Percentiles rank a stretch among this genome's conserved stretches.
These are phyloP conservation scores for Bilobella aurantiaca DNA, from an alignment of 1,140 invertebrate genomes.

Conservation along the genomic window DNA sequence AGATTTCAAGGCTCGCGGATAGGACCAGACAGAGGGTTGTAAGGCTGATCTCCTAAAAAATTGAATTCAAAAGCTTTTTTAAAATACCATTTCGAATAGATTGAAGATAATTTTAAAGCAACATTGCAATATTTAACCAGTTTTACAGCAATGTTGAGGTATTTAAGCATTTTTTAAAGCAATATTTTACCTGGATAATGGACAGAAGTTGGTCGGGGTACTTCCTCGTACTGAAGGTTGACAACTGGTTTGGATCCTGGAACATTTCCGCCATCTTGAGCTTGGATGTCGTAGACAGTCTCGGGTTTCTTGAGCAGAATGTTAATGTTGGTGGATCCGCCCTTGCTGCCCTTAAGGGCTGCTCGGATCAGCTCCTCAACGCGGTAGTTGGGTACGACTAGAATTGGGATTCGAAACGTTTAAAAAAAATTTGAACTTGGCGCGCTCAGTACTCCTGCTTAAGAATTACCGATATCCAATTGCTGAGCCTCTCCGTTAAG, in stretches of 20 bases:
- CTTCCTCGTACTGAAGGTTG: conserved; percentile 22
- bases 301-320: conserved; percentile 25
- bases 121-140: no score
- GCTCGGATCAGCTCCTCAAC: conserved; percentile 28
- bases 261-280: conserved; percentile 3
- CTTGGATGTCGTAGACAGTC: conserved; percentile 18
- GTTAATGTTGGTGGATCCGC: conserved; percentile 20
- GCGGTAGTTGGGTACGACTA: conserved; percentile 30
- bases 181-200: conserved; percentile 26
- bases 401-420: no score
- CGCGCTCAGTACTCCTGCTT: neutral
- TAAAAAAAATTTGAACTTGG: neutral
- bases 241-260: conserved; percentile 1
- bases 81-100: no score
- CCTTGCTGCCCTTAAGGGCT: conserved; percentile 17
- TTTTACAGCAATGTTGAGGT: no score
- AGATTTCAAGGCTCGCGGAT: neutral
- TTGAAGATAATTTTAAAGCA: no score
- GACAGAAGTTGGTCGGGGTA: conserved; percentile 1
- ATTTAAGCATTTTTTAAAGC: no score
- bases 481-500: neutral
- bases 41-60: neutral
- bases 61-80: neutral
- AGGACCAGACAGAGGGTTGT: neutral
- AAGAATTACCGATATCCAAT: conserved; percentile 12